A percentile compares a stretch with the other conserved stretches of the same genome.
These are phyloP conservation scores for Gracilinanus agilis DNA, from an alignment of 2,113 vertebrate genomes.

Conservation along the genomic window DNA sequence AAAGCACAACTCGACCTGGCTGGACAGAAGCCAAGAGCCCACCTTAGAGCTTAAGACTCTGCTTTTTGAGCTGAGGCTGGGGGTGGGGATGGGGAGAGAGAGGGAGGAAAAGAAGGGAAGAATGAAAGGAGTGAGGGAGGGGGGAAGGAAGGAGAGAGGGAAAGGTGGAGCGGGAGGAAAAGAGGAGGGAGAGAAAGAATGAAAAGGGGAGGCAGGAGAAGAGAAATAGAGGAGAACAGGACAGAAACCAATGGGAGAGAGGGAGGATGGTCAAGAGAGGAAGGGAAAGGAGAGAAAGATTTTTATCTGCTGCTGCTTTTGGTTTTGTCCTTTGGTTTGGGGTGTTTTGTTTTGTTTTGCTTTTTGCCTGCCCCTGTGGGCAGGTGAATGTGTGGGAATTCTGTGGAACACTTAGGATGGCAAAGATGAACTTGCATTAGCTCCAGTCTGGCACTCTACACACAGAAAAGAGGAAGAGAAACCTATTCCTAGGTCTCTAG, in stretches of 20 bases:
- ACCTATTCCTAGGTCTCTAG: background rate
- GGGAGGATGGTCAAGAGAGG: background rate
- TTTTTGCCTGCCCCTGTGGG: background rate
- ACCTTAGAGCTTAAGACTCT: background rate
- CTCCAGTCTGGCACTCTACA: background rate
- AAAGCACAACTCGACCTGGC: conserved; percentile 49
- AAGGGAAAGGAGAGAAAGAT: background rate
- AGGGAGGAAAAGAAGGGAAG: no score
- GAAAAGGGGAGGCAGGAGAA: no score
- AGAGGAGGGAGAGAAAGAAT: background rate
- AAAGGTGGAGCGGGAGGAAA: background rate
- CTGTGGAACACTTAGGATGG: background rate
- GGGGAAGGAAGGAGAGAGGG: background rate
- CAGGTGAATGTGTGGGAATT: background rate
- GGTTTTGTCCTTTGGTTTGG: background rate
- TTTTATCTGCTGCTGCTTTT: background rate
- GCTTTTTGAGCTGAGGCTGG: background rate
- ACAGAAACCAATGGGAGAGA: background rate
- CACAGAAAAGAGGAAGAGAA: background rate
- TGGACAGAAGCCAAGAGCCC: conserved; percentile 65
- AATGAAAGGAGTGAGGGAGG: background rate
- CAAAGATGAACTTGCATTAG: background rate
- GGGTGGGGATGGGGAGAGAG: no score
- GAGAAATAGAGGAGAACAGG: background rate
- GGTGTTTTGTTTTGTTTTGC: background rate